phyloP scores from a whole-genome alignment of 2,113 vertebrate genomes.

The Gymnarchus niloticus region DNA sequence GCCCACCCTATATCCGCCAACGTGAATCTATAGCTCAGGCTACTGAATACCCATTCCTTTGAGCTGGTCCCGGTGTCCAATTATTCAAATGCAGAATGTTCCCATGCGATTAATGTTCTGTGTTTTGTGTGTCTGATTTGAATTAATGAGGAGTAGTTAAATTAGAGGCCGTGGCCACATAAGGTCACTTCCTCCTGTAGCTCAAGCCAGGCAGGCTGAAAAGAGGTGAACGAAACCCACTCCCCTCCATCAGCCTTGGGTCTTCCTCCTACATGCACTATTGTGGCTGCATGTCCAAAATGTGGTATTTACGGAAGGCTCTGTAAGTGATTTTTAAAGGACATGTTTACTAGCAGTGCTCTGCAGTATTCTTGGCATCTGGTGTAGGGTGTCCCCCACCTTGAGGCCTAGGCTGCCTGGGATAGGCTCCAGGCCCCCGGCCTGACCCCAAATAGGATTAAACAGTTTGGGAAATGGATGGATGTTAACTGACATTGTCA shows the following conservation, averaged over 20 bases:
- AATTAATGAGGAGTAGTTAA: conserved; percentile 16
- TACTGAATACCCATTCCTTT: not conserved
- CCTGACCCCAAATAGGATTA: no score
- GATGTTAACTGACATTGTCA: no score
- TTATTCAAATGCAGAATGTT: conserved; percentile 17
- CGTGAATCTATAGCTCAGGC: not conserved
- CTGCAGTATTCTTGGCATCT: no score
- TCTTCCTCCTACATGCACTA: not conserved
- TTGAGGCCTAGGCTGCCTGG: no score
- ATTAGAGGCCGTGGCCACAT: not conserved
- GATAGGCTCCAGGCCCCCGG: no score
- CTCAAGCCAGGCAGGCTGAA: not conserved
- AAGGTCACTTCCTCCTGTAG: conserved; percentile 22
- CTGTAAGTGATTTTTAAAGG: not conserved
- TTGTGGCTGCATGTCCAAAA: not conserved
- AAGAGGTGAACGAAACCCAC: not conserved
- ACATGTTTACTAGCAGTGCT: no score
- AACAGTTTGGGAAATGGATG: no score
- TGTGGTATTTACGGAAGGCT: not conserved
- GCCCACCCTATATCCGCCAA: not conserved
- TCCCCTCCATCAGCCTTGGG: not conserved
- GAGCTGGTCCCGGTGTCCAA: not conserved
- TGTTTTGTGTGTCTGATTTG: conserved; percentile 20
- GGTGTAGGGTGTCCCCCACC: no score
- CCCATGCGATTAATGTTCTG: not conserved